Evolutionary conservation across 37 sponge, comb jelly and placozoan genomes (phyloP), one percentile per base, ranked within the genome.

Genomic region (Bolinopsis microptera): DNA sequence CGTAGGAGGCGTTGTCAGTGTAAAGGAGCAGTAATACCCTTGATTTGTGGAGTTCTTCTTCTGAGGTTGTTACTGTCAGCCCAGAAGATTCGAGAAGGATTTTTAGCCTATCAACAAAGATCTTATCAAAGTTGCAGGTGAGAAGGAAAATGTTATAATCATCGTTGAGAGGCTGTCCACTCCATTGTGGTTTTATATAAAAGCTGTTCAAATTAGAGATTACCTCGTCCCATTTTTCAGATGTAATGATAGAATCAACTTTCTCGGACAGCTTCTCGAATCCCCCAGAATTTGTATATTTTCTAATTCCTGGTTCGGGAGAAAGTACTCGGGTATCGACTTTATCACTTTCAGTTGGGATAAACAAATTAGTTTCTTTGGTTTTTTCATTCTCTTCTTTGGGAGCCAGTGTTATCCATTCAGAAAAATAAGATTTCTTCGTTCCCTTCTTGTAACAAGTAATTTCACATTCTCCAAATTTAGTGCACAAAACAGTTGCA

Each of bases 401-500:
- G 18, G 36, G 1, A 36, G 36, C 13, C 27, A 86, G 16, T 22
- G 26, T 26, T 1, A 41, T 41, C 90, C 41, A 39, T 86, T 86
- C 90, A 18, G 90, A 86, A 40, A 86, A 86, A 27, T 86, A 86
- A 22, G 90, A 9, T 27, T 86, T 86, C 3, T 86, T 86, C 38
- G 90, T 28, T 24, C 90, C 90, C 61, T 86, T 86, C 26, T 86
- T 86, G 61, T 36, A 86, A 25, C 90, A 86, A 39, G 90, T 41
- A n/a, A 86, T 39, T 26, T 86, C 90, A 41, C 3, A 86, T 27
- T 86, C 90, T 3, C 90, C 90, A 86, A 86, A 86, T 26, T 86
- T 13, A 28, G 27, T 24, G 1, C 61, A 13, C 41, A 86, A 27
- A 86, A 86, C 39, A 28, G 90, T 86, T 25, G 90, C 90, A 86